phyloP scores from a whole-genome alignment of 2,888 invertebrate species.

The Sesamia inferens region DNA sequence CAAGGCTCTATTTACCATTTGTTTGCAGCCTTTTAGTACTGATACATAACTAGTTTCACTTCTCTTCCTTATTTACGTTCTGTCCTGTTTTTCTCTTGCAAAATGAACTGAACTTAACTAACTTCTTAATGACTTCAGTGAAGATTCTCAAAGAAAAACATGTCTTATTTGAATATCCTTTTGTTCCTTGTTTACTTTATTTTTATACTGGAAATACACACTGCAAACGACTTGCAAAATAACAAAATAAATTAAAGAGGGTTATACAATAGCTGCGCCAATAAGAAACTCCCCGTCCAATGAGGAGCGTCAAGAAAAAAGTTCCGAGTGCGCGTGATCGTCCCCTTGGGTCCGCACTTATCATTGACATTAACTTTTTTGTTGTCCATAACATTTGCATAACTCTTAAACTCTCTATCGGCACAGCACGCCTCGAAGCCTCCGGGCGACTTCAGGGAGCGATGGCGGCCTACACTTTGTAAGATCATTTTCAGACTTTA shows the following conservation, averaged over 20 bases:
- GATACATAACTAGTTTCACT: constrained; percentile 37
- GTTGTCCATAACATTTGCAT: constrained; percentile 90
- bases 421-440: constrained; percentile 78
- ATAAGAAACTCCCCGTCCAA: constrained; percentile 72
- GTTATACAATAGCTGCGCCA: constrained; percentile 76
- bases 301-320: constrained; percentile 72
- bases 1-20: constrained; percentile 27
- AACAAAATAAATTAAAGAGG: constrained; percentile 81
- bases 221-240: constrained; percentile 70
- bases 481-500: constrained; percentile 89
- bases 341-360: constrained; percentile 86
- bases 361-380: constrained; percentile 90
- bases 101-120: constrained; percentile 47
- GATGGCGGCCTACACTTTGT: constrained; percentile 83
- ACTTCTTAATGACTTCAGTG: constrained; percentile 53
- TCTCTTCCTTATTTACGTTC: constrained; percentile 37
- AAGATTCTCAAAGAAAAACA: constrained; percentile 39
- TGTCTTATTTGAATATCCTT: constrained; percentile 53
- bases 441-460: constrained; percentile 81
- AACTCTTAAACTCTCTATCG: constrained; percentile 86
- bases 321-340: constrained; percentile 78
- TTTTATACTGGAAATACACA: constrained; percentile 65
- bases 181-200: constrained; percentile 60
- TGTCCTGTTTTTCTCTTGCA: constrained; percentile 30
- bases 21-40: constrained; percentile 19